Percentiles rank a stretch among this genome's conserved stretches.
phyloP scores from a whole-genome alignment of 2,797 vertebrate species.

The Phaenicophaeus curvirostris region DNA sequence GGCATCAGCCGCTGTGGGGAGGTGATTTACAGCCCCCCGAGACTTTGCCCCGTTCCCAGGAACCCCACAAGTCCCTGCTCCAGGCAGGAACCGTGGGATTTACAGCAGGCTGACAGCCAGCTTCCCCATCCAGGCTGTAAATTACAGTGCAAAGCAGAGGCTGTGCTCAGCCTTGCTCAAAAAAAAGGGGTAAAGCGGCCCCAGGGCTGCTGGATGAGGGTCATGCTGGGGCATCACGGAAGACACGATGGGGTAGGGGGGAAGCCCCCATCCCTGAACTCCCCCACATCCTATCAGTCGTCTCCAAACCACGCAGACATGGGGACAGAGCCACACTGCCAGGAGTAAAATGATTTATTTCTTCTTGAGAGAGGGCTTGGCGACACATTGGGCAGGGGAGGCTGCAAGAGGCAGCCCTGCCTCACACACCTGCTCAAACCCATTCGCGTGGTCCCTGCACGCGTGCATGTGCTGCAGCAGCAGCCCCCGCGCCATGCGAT shows the following conservation, averaged over 20 bases:
- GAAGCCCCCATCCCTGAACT: background rate
- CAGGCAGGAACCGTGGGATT: fast-evolving
- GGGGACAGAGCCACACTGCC: background rate
- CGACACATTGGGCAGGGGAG: background rate
- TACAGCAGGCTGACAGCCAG: background rate
- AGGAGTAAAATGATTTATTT: conserved; percentile 32
- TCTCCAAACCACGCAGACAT: background rate
- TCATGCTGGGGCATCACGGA: background rate
- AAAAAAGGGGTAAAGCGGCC: too few relatives aligned
- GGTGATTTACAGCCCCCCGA: background rate
- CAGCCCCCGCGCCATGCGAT: fast-evolving
- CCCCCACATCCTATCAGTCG: fast-evolving
- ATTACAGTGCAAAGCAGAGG: background rate
- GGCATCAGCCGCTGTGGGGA: background rate
- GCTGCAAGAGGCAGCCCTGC: background rate
- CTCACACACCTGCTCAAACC: fast-evolving
- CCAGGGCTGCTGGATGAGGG: background rate
- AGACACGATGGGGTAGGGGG: background rate
- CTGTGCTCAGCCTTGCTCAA: background rate
- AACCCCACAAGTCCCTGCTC: background rate
- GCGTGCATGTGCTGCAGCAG: background rate
- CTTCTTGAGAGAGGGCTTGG: background rate
- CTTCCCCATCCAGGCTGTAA: background rate
- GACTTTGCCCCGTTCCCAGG: background rate
- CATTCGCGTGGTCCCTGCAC: background rate